Evolutionary conservation across 2,888 invertebrate species (phyloP).

Genomic region (Sisyra terminalis): DNA sequence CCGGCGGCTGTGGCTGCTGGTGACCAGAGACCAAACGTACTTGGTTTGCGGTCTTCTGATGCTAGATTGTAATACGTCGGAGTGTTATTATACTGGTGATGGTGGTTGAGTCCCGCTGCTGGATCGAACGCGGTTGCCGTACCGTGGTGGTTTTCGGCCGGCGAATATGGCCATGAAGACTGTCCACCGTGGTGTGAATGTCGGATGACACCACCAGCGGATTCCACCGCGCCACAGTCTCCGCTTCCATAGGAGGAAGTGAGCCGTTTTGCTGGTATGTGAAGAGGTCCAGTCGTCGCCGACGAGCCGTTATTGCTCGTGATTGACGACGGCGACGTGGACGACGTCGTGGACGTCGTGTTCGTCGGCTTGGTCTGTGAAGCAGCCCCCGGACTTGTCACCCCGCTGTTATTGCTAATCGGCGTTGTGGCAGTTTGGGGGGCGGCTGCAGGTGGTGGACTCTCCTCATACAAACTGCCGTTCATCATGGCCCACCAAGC

Average conservation of each 20-base stretch:
- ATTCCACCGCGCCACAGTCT: constrained; percentile 33
- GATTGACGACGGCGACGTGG: constrained; percentile 40
- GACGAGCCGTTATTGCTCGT: constrained; percentile 44
- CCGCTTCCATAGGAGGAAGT: constrained; percentile 31
- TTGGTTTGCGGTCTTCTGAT: constrained; percentile 36
- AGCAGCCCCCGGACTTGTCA: constrained; percentile 15
- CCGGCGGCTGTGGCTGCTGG: constrained; percentile 33
- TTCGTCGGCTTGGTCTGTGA: constrained; percentile 35
- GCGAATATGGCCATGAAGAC: constrained; percentile 58
- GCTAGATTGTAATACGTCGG: constrained; percentile 64
- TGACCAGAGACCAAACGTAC: constrained; percentile 44
- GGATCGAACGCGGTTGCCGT: constrained; percentile 36
- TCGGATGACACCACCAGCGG: constrained; percentile 61
- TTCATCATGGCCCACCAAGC: constrained; percentile 77
- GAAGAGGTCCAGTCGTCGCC: constrained; percentile 61
- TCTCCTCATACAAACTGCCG: constrained; percentile 61
- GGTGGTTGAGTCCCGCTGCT: constrained; percentile 39
- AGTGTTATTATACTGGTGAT: constrained; percentile 51
- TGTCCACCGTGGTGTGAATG: constrained; percentile 45
- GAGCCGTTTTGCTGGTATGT: constrained; percentile 76
- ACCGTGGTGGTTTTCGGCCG: constrained; percentile 36
- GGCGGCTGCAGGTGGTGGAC: constrained; percentile 28
- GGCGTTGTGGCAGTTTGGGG: constrained; percentile 25
- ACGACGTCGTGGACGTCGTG: constrained; percentile 49
- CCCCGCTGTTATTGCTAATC: constrained; percentile 24